Base-by-base conservation (phyloP, 2,888 invertebrate genomes). In the Xanthia icteritia region DNA sequence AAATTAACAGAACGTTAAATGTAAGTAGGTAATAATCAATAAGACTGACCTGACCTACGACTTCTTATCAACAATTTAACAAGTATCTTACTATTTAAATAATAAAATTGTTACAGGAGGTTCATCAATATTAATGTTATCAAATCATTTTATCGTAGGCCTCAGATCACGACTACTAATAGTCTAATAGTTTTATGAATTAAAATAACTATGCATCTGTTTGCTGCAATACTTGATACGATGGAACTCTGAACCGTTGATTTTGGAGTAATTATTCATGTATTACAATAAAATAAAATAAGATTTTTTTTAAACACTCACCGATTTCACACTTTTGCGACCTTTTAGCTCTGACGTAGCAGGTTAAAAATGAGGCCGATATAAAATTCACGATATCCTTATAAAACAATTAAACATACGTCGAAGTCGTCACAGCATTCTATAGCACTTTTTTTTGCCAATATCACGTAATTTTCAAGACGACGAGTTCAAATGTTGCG, bases 401-500 rank as follows among this genome's bases (percentile, higher is more conserved):
- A 58, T 0, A 64, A 64, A 67, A 79, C 36, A 48, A 73, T 70
- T 31, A n/a, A 39, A 36, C 31, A 64, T 61, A 73, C 13, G 23
- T 42, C 2, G 1, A 73, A 27, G 69, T 80, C 75, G 82, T 84
- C 77, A 81, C 73, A 75, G 75, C 89, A 91, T 91, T 89, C 88
- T 90, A 81, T 80, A 79, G 71, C 71, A 70, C 56, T 67, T 85
- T 87, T 39, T 89, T 89, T 86, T 73, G 77, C 74, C 70, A 85
- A 90, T 89, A 89, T 88, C 76, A 85, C 67, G 76, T 81, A 89
- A 89, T 91, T 92, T 89, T 91, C 89, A 81, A 86, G 88, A 85
- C 87, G 86, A 79, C 84, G 82, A 92, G 92, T 96, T 96, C 90
- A 95, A 96, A 96, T 95, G 95, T 96, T 95, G 95, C 96, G 96